phyloP scores from a whole-genome alignment of 2,888 invertebrate genomes.

The Mantis religiosa region DNA sequence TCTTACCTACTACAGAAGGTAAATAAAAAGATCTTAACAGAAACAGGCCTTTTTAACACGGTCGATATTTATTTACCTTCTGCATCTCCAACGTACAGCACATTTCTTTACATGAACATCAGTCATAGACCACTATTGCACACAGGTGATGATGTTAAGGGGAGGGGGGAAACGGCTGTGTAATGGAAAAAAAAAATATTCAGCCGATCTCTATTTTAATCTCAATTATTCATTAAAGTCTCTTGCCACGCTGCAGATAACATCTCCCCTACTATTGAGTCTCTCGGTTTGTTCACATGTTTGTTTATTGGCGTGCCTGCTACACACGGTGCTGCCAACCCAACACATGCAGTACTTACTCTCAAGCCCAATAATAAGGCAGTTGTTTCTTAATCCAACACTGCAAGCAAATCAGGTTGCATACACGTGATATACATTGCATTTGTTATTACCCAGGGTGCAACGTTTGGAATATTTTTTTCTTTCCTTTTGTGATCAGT shows the following conservation, averaged over 20 bases:
- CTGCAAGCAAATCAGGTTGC: no score
- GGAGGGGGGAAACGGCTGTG: not conserved
- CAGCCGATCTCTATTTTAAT: not conserved
- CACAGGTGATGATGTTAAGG: not conserved
- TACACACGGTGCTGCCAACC: not conserved
- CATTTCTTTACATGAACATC: not conserved
- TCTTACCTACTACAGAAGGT: no score
- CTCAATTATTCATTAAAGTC: not conserved
- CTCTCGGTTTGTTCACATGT: not conserved
- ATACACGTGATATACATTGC: no score
- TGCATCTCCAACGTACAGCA: not conserved
- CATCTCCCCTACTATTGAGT: not conserved
- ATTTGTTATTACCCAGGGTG: no score
- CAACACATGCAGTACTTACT: not conserved
- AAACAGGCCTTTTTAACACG: no score
- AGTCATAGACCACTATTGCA: not conserved
- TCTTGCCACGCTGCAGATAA: not conserved
- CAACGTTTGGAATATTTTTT: no score
- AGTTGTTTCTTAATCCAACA: not conserved
- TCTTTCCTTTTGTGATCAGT: no score
- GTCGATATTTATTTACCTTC: no score
- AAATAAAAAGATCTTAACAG: no score
- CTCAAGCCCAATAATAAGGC: not conserved
- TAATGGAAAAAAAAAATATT: not conserved
- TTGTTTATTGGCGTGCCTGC: not conserved